Evolutionary conservation across 1,140 invertebrate species (phyloP), one percentile per base, ranked within the genome.

Genomic region (Caenorhabditis briggsae): DNA sequence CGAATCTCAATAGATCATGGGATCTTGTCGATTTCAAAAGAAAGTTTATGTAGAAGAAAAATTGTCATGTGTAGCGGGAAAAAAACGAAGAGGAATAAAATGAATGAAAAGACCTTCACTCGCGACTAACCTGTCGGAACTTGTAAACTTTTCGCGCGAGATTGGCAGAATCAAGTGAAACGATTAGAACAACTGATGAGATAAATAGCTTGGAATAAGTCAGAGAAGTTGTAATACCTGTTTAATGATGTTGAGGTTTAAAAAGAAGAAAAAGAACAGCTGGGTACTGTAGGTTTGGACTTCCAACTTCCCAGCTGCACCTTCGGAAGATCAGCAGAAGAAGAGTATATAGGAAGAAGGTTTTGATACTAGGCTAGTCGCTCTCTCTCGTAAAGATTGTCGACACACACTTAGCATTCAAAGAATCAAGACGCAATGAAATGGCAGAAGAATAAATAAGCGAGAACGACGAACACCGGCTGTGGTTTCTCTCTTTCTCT

Each of bases 401-500:
- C 64, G 41, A 70, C 64, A 50, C 70, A 78, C 43, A 78, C 70
- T 78, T 78, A 78, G 70, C 70, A 78, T 78, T 78, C 70, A 78
- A 78, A 78, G 70, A 78, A 78, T 78, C 70, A 78, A 78, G 70
- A 78, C 70, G 70, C 70, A 78, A 78, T 78, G 70, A 48, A 50
- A 78, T 78, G 70, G 70, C 70, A 78, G 70, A 70, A 78, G 70
- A 78, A 78, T 78, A 78, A 78, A 78, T 78, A 78, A 78, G 70
- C 82, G 82, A 83, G 56, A 83, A 83, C 82, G 48, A 82, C 33
- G 82, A 83, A 61, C 41, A 61, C 53, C 82, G 70, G 70, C 43
- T 78, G 70, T 53, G 70, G 70, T 46, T 78, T 78, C 70, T 95
- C 95, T 91, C 90, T 95, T 95, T 94, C 23, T 53, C 55, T n/a